phyloP scores from a whole-genome alignment of 2,888 invertebrate genomes.

The Cephalotes varians region DNA sequence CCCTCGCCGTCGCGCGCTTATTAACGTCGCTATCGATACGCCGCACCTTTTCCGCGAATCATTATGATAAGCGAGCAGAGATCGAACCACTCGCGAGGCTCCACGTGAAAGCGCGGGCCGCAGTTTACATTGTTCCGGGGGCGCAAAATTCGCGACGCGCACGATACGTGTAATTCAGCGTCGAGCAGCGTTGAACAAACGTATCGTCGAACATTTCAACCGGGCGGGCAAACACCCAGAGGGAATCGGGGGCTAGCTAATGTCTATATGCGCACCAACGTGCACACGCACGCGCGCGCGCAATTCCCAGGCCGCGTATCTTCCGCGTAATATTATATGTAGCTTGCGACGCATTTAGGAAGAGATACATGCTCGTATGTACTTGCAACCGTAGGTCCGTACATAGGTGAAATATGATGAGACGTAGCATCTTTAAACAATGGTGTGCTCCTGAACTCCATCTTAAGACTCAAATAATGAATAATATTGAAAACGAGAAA shows the following conservation, averaged over 20 bases:
- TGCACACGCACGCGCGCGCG: slow-evolving; percentile 25
- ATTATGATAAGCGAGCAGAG: too few species aligned
- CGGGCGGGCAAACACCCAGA: slow-evolving; percentile 66
- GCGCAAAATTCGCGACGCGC: slow-evolving; percentile 47
- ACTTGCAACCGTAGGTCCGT: not conserved
- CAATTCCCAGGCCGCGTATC: slow-evolving; percentile 26
- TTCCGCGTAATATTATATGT: slow-evolving; percentile 51
- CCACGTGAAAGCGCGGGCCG: slow-evolving; percentile 8
- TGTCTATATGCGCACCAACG: slow-evolving; percentile 67
- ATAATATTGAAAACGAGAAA: too few species aligned
- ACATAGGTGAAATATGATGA: not conserved
- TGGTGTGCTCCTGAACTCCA: not conserved
- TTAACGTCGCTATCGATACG: slow-evolving; percentile 32
- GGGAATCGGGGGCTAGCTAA: slow-evolving; percentile 61
- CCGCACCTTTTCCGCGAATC: not conserved
- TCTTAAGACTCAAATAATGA: too few species aligned
- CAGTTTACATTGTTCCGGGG: slow-evolving; percentile 47
- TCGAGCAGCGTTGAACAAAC: slow-evolving; percentile 54
- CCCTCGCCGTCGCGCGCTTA: slow-evolving; percentile 40
- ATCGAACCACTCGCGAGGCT: too few species aligned
- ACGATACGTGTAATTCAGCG: slow-evolving; percentile 40
- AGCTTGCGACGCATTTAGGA: slow-evolving; percentile 45
- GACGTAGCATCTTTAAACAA: not conserved
- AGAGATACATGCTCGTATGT: not conserved
- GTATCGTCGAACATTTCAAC: slow-evolving; percentile 65